A percentile compares a stretch with the other conserved stretches of the same genome.
phyloP scores from a whole-genome alignment of 1,140 invertebrate species.

The Plodia interpunctella region DNA sequence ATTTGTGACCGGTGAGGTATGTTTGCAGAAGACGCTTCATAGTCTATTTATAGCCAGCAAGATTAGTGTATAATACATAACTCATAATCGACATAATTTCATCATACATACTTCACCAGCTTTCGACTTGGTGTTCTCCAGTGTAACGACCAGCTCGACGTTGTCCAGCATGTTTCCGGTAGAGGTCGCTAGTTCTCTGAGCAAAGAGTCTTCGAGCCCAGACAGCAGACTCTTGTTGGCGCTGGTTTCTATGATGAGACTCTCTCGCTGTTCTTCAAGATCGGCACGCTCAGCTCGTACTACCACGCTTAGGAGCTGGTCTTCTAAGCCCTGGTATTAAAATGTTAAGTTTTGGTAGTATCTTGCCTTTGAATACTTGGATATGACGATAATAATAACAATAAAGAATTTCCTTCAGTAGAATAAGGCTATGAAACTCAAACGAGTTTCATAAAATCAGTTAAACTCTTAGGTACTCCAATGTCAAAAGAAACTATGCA shows the following conservation, averaged over 20 bases:
- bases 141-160: conserved; percentile 87
- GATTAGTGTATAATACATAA: too few relatives aligned
- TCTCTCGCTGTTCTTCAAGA: conserved; percentile 90
- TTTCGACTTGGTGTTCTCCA: conserved; percentile 93
- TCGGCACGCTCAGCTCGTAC: conserved; percentile 89
- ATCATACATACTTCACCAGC: conserved; percentile 83
- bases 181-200: conserved; percentile 88
- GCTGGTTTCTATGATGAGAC: conserved; percentile 89
- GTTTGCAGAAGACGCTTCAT: too few relatives aligned
- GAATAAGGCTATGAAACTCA: too few relatives aligned
- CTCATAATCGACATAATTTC: too few relatives aligned
- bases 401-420: too few relatives aligned
- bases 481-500: too few relatives aligned
- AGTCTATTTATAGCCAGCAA: too few relatives aligned
- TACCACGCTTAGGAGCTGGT: conserved; percentile 91
- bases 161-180: conserved; percentile 95
- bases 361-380: too few relatives aligned
- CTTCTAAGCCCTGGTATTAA: conserved; percentile 86
- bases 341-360: neutral
- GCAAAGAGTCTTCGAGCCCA: conserved; percentile 88
- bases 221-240: conserved; percentile 90
- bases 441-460: too few relatives aligned
- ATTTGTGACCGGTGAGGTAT: too few relatives aligned
- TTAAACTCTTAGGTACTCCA: too few relatives aligned
- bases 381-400: too few relatives aligned